Evolutionary conservation across 2,113 vertebrate species (phyloP).

Genomic region (Apaloderma vittatum): DNA sequence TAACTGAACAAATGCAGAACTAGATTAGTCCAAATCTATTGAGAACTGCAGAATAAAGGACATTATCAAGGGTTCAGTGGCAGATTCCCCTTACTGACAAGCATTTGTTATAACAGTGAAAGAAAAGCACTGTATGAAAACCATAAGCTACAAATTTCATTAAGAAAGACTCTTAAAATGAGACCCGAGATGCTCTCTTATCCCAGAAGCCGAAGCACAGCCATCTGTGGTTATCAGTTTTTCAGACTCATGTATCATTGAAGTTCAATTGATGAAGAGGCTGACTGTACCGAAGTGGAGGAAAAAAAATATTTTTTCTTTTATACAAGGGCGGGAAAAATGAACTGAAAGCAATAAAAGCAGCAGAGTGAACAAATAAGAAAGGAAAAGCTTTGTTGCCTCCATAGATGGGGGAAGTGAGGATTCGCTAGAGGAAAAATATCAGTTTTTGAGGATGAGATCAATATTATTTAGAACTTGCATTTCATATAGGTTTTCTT

Average conservation of each 20-base stretch:
- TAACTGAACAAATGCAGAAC: slow-evolving; percentile 74
- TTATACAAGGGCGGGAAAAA: neutral
- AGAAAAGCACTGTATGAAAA: slow-evolving; percentile 30
- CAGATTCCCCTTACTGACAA: slow-evolving; percentile 46
- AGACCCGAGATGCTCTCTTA: slow-evolving; percentile 11
- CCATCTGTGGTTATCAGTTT: slow-evolving; percentile 18
- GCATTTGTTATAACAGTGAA: slow-evolving; percentile 43
- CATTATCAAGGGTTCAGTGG: slow-evolving; percentile 60
- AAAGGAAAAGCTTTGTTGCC: neutral
- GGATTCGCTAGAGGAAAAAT: neutral
- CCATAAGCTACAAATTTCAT: slow-evolving; percentile 60
- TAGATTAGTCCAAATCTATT: slow-evolving; percentile 67
- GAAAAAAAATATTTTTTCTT: neutral
- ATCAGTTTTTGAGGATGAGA: neutral
- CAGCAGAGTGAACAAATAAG: neutral
- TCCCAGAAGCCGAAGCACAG: slow-evolving; percentile 10
- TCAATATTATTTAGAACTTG: neutral
- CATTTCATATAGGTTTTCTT: neutral
- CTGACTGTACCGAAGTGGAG: neutral
- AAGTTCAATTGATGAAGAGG: slow-evolving; percentile 33
- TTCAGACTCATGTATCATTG: slow-evolving; percentile 12
- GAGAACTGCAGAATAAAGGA: slow-evolving; percentile 70
- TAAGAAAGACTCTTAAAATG: slow-evolving; percentile 49
- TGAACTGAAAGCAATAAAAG: neutral
- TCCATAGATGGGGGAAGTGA: neutral